Conservation (phyloP, 1,140 invertebrate genomes). For the Idris sp. region DNA sequence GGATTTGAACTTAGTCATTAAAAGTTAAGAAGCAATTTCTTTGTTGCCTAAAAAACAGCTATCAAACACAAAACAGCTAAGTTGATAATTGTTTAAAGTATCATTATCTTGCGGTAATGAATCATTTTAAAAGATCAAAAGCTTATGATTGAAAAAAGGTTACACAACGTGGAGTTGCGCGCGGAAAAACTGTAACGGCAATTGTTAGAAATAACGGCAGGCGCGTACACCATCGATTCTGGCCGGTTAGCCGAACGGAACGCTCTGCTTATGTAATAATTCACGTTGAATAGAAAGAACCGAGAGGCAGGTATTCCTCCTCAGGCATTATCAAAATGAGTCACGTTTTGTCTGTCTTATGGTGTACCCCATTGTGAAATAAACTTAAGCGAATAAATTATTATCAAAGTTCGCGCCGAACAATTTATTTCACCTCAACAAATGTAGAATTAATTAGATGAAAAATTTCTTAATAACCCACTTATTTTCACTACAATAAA, state of each 20-base stretch:
- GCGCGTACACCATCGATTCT: constrained; percentile 35
- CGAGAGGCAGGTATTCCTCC: constrained; percentile 48
- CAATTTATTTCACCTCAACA: too few relatives aligned
- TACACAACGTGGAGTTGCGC: constrained; percentile 13
- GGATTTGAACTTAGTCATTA: too few relatives aligned
- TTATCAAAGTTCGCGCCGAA: too few relatives aligned
- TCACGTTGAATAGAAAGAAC: constrained; percentile 38
- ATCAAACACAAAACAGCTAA: too few relatives aligned
- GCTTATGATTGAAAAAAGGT: constrained; percentile 29
- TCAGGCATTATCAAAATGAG: constrained; percentile 51
- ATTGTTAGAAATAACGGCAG: constrained; percentile 18
- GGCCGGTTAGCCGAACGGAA: constrained; percentile 27
- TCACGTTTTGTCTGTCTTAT: constrained; percentile 28
- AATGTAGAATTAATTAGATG: too few relatives aligned
- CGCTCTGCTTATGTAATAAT: constrained; percentile 45
- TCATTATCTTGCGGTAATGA: too few relatives aligned
- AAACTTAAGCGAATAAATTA: too few relatives aligned
- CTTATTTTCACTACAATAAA: too few relatives aligned
- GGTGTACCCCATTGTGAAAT: constrained; percentile 34
- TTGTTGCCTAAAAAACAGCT: too few relatives aligned
- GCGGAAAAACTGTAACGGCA: constrained; percentile 34
- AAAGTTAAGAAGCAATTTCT: too few relatives aligned
- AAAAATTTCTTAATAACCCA: too few relatives aligned
- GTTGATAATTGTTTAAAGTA: too few relatives aligned
- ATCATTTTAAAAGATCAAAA: constrained; percentile 30